These are phyloP conservation scores for Perca fluviatilis DNA, from an alignment of 2,113 vertebrate species.

Conservation along the genomic window DNA sequence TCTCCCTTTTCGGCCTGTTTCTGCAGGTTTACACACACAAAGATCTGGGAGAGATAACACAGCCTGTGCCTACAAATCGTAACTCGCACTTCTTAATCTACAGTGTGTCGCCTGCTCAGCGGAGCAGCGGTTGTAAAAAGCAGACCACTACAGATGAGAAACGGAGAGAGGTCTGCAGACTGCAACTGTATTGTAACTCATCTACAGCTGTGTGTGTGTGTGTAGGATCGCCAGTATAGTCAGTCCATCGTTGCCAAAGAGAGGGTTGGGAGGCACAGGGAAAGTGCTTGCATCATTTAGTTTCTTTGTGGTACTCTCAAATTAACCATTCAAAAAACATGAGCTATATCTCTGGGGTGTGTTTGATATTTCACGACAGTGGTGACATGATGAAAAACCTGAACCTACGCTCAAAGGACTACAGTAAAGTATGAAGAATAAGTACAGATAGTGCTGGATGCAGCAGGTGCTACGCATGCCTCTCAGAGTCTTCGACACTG, in stretches of 20 bases:
- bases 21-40: conserved; percentile 86
- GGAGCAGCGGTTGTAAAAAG: conserved; percentile 63
- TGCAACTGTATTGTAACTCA: conserved; percentile 61
- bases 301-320: conserved; percentile 77
- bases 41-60: conserved; percentile 74
- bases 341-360: conserved; percentile 61
- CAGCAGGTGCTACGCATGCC: conserved; percentile 73
- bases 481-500: conserved; percentile 63
- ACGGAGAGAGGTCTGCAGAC: conserved; percentile 64
- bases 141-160: conserved; percentile 68
- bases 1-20: conserved; percentile 89
- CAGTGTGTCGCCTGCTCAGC: conserved; percentile 63
- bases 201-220: conserved; percentile 65
- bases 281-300: conserved; percentile 83
- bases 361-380: conserved; percentile 67
- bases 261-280: conserved; percentile 81
- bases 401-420: conserved; percentile 55
- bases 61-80: conserved; percentile 78
- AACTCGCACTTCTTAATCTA: conserved; percentile 65
- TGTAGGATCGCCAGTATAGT: conserved; percentile 61
- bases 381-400: conserved; percentile 67
- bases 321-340: conserved; percentile 65
- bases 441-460: conserved; percentile 70
- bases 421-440: conserved; percentile 61
- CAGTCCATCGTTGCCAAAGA: conserved; percentile 67